These are phyloP conservation scores for Hippocampus mohnikei DNA, from an alignment of 2,113 vertebrate genomes.

Conservation along the genomic window DNA sequence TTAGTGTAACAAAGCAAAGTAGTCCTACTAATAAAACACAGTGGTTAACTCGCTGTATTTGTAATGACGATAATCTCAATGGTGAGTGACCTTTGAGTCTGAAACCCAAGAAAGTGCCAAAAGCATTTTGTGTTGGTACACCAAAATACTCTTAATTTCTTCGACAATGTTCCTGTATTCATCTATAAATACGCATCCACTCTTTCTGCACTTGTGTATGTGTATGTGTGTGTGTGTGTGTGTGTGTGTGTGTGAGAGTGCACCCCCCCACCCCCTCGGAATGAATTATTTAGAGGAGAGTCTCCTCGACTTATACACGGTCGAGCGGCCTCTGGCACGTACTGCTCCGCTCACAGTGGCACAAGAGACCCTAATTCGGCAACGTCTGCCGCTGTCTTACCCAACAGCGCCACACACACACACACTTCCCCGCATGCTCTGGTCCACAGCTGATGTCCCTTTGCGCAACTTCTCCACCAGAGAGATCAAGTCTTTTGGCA, in stretches of 20 bases:
- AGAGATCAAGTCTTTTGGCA: background rate
- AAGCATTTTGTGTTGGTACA: constrained; percentile 20
- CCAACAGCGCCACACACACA: constrained; percentile 15
- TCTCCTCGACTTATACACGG: constrained; percentile 69
- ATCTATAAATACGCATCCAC: constrained; percentile 61
- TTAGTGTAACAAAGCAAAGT: background rate
- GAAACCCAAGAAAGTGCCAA: constrained; percentile 3
- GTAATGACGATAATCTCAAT: background rate
- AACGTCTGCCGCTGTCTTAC: constrained; percentile 33
- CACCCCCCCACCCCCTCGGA: constrained; percentile 42
- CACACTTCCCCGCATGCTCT: constrained; percentile 17
- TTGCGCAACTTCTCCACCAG: background rate
- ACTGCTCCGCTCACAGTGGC: constrained; percentile 49
- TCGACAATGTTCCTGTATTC: constrained; percentile 41
- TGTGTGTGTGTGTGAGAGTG: constrained; percentile 26
- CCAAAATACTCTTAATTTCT: constrained; percentile 24
- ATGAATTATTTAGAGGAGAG: constrained; percentile 71
- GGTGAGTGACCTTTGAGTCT: constrained; percentile 7
- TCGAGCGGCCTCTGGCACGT: constrained; percentile 50
- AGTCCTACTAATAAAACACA: background rate
- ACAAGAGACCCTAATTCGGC: constrained; percentile 53
- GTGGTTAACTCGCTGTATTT: background rate
- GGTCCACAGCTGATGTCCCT: constrained; percentile 16
- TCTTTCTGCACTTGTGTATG: constrained; percentile 25
- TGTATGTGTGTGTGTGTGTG: constrained; percentile 29